Evolutionary conservation across 2,888 invertebrate species (phyloP).

Genomic region (Leptinotarsa haldemani): DNA sequence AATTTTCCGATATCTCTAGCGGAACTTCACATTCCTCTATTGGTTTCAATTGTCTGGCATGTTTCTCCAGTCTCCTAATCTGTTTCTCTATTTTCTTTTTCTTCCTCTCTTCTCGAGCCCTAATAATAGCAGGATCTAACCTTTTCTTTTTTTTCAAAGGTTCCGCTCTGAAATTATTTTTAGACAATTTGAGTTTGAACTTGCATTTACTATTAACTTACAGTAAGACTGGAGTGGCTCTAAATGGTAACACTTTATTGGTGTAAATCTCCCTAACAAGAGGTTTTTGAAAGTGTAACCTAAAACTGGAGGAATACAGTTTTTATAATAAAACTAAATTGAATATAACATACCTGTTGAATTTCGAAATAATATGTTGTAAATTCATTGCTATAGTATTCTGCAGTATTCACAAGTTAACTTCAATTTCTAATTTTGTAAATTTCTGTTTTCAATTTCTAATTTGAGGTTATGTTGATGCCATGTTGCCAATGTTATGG

Average conservation of each 20-base stretch:
- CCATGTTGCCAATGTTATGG: too few species aligned
- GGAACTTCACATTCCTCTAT: slow-evolving; percentile 88
- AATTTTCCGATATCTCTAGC: slow-evolving; percentile 73
- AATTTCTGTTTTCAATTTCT: background rate
- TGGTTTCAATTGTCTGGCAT: slow-evolving; percentile 87
- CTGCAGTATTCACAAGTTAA: background rate
- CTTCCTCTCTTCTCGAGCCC: slow-evolving; percentile 84
- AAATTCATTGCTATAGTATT: slow-evolving; percentile 22
- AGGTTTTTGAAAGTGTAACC: slow-evolving; percentile 34
- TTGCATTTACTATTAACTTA: slow-evolving; percentile 47
- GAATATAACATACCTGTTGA: slow-evolving; percentile 24
- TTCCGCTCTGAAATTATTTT: slow-evolving; percentile 74
- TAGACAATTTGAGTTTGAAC: too few species aligned
- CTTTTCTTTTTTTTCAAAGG: slow-evolving; percentile 92
- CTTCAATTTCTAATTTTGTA: background rate
- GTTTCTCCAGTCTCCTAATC: slow-evolving; percentile 84
- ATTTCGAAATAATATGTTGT: slow-evolving; percentile 27
- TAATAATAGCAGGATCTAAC: slow-evolving; percentile 83
- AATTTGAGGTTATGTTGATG: too few species aligned
- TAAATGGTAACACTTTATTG: slow-evolving; percentile 59
- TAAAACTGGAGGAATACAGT: slow-evolving; percentile 27
- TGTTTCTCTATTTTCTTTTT: slow-evolving; percentile 88
- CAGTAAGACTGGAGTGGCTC: slow-evolving; percentile 61
- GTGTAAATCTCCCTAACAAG: slow-evolving; percentile 57
- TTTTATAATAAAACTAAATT: background rate